phyloP scores from a whole-genome alignment of 2,797 vertebrate species.

The Tapera naevia region DNA sequence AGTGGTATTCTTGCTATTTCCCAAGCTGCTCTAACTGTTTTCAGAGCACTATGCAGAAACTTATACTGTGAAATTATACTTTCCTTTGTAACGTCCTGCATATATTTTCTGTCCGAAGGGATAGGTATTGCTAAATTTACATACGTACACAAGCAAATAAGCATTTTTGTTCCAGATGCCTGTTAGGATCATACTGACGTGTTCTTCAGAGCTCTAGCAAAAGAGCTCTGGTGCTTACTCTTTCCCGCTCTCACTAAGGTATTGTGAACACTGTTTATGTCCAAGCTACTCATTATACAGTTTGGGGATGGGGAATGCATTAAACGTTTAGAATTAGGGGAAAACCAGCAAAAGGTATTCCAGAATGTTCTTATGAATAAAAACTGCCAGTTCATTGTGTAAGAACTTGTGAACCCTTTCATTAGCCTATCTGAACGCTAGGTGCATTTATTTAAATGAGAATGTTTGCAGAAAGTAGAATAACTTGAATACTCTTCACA shows the following conservation, averaged over 20 bases:
- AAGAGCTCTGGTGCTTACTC: slow-evolving; percentile 12
- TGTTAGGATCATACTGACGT: slow-evolving; percentile 15
- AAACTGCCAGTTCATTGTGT: slow-evolving; percentile 37
- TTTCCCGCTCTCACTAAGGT: slow-evolving; percentile 30
- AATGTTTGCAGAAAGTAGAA: not conserved
- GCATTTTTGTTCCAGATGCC: slow-evolving; percentile 44
- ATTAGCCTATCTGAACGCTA: slow-evolving; percentile 24
- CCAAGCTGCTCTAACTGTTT: not conserved
- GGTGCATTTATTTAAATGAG: slow-evolving; percentile 17
- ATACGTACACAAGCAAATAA: not conserved
- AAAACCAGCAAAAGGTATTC: slow-evolving; percentile 26
- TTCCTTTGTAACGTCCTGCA: slow-evolving; percentile 27
- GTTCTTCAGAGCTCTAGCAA: slow-evolving; percentile 46
- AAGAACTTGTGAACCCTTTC: slow-evolving; percentile 32
- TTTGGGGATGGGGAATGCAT: slow-evolving; percentile 40
- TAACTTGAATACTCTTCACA: slow-evolving; percentile 18
- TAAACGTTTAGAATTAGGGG: slow-evolving; percentile 18
- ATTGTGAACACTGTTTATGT: slow-evolving; percentile 51
- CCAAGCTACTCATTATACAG: slow-evolving; percentile 48
- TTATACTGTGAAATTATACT: not conserved
- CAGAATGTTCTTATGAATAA: slow-evolving; percentile 47
- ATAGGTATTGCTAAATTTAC: slow-evolving; percentile 40
- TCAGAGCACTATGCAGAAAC: not conserved
- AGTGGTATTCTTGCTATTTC: not conserved
- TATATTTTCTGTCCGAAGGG: slow-evolving; percentile 34